Conservation (phyloP, 2,888 invertebrate species). For the Eurytoma californica region DNA sequence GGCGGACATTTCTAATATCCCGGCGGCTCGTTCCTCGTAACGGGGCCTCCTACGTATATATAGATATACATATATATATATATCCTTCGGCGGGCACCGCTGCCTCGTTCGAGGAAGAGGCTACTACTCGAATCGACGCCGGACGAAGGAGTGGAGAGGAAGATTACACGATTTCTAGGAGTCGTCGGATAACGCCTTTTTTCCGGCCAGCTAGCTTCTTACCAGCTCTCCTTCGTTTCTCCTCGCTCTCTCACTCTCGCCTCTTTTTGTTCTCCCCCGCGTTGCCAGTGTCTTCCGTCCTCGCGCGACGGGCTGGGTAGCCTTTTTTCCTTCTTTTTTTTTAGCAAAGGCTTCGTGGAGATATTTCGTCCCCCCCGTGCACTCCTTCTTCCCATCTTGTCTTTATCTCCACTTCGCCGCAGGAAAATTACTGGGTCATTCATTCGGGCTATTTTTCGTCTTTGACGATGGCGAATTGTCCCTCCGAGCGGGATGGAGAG, state of each 20-base stretch:
- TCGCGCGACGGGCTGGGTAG: background rate
- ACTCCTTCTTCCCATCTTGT: conserved; percentile 4
- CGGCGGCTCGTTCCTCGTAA: conserved; percentile 57
- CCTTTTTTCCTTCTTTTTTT: background rate
- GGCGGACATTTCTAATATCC: conserved; percentile 60
- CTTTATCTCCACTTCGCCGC: conserved; percentile 25
- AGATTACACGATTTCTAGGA: conserved; percentile 51
- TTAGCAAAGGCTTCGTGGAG: background rate
- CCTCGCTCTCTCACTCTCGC: conserved; percentile 17
- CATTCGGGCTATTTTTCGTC: conserved; percentile 43
- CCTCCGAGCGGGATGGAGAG: background rate
- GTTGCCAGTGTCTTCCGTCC: conserved; percentile 31
- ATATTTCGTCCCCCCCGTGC: background rate
- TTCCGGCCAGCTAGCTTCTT: background rate
- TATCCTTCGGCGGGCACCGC: conserved; percentile 3
- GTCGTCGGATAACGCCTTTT: conserved; percentile 49
- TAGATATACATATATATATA: conserved; percentile 9
- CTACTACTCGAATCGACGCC: conserved; percentile 35
- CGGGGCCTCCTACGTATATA: conserved; percentile 43
- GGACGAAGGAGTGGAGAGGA: conserved; percentile 33
- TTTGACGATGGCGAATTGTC: conserved; percentile 32
- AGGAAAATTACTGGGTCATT: conserved; percentile 51
- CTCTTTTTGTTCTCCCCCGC: conserved; percentile 25
- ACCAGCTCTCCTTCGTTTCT: background rate
- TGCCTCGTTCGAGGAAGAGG: conserved; percentile 30